Percentiles rank a stretch among this genome's conserved stretches.
Evolutionary conservation across 1,140 invertebrate genomes (phyloP).

Genomic region (Formica selysi): DNA sequence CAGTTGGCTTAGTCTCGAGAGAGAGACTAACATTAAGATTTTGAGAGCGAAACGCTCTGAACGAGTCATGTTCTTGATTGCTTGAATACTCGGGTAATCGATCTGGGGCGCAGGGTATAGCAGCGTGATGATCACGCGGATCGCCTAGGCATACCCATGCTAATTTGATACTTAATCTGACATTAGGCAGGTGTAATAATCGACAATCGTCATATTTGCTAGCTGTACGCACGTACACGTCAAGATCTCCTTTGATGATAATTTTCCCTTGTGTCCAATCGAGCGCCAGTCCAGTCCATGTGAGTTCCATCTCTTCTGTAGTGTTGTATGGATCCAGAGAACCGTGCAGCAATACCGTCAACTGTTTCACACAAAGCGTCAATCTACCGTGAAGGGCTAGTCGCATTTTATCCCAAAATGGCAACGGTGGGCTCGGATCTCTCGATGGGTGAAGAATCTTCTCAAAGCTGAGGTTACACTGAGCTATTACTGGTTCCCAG

Average conservation of each 20-base stretch:
- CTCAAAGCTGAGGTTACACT: slow-evolving; percentile 96
- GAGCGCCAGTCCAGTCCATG: slow-evolving; percentile 96
- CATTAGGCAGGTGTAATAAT: slow-evolving; percentile 95
- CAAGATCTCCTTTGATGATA: slow-evolving; percentile 87
- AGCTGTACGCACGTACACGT: slow-evolving; percentile 96
- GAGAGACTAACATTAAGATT: slow-evolving; percentile 95
- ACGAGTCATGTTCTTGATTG: slow-evolving; percentile 96
- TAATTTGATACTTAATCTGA: slow-evolving; percentile 94
- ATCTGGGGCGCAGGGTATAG: slow-evolving; percentile 98
- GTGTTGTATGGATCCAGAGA: slow-evolving; percentile 99
- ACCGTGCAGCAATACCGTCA: slow-evolving; percentile 96
- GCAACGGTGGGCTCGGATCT: slow-evolving; percentile 97
- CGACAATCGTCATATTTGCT: slow-evolving; percentile 99
- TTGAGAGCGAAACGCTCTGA: slow-evolving; percentile 97
- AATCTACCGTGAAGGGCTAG: slow-evolving; percentile 96
- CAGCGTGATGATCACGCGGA: slow-evolving; percentile 98
- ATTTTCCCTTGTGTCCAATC: slow-evolving; percentile 97
- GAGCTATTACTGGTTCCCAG: slow-evolving; percentile 99
- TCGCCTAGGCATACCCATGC: slow-evolving; percentile 97
- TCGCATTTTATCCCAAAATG: slow-evolving; percentile 99
- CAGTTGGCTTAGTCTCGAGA: slow-evolving; percentile 93
- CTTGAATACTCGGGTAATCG: slow-evolving; percentile 98
- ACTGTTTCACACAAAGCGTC: slow-evolving; percentile 94
- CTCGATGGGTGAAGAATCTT: slow-evolving; percentile 94
- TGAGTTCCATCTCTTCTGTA: slow-evolving; percentile 99